phyloP scores from a whole-genome alignment of 2,888 invertebrate genomes.

The Dichetophora obliterata region DNA sequence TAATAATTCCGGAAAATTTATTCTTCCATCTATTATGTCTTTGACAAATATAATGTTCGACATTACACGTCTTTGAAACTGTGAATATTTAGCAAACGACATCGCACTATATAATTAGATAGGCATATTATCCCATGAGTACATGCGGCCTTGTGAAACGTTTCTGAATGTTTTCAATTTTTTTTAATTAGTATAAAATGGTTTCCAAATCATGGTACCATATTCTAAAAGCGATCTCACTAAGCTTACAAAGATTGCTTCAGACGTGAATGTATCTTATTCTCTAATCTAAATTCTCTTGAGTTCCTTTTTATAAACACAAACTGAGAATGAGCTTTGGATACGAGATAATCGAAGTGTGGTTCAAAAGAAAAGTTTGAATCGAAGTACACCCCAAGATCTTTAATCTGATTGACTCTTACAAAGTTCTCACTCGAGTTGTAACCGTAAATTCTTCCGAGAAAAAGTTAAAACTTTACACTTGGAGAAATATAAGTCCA shows the following conservation, averaged over 20 bases:
- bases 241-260: neutral
- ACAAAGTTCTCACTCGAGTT: neutral
- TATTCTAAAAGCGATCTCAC: slow-evolving; percentile 11
- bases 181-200: neutral
- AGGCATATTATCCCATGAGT: no score
- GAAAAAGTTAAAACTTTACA: neutral
- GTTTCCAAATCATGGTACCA: neutral
- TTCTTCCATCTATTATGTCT: no score
- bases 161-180: no score
- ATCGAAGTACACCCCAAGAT: no score
- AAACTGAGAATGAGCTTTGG: neutral
- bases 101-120: no score
- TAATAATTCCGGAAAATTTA: no score
- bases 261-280: neutral
- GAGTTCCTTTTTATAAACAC: neutral
- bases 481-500: neutral
- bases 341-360: neutral
- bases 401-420: neutral
- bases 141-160: no score
- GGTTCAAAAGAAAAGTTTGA: no score
- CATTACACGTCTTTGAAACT: no score
- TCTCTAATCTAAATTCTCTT: neutral
- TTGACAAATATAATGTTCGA: no score
- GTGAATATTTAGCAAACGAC: no score
- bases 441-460: neutral